Base-by-base conservation (phyloP, 2,797 vertebrate species). In the Enteromius trimaculatus region DNA sequence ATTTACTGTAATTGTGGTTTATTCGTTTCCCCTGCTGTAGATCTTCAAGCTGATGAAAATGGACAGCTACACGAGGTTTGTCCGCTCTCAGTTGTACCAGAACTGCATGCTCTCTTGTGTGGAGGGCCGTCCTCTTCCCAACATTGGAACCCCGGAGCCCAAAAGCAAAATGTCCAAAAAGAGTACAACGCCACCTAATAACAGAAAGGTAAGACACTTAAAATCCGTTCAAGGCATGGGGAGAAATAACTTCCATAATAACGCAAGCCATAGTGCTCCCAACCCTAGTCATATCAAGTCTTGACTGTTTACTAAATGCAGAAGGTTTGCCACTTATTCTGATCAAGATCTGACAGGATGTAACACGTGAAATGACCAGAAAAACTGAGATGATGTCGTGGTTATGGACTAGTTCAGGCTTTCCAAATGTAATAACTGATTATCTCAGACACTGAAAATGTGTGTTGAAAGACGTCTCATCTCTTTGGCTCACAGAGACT, bases 21-120 rank as follows among this genome's bases (percentile, higher is more conserved):
- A 58, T 39, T 37, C 1, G 6, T 19, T 11, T 1, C 29, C 29
- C 4, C 2, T 21, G 49, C 29, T 9, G 3, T 90, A 97, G 96
- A 97, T 97, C 86, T 97, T 96, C 89, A 97, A 96, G 90, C 85
- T 97, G 88, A 97, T 97, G 96, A 97, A 97, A 87, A 96, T 97
- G 74, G 96, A 97, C 91, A 97, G 96, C 93, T 97, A 96, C 2
- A 91, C 95, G 0, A 95, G 96, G 64, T 97, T 97, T 0, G 96
- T 96, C 70, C 96, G 95, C 84, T 96, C 96, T 11, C 92, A 92
- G 0, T 90, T 96, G n/a, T 97, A 96, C 88, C 96, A 95, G 86
- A 94, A 93, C 80, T 97, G 96, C 87, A 93, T 95, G 89, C 86
- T 85, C 44, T 94, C 96, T 0, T 95, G 96, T 83, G 94, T 94